Evolutionary conservation across 2,888 invertebrate species (phyloP).

Genomic region (Villa cingulata): DNA sequence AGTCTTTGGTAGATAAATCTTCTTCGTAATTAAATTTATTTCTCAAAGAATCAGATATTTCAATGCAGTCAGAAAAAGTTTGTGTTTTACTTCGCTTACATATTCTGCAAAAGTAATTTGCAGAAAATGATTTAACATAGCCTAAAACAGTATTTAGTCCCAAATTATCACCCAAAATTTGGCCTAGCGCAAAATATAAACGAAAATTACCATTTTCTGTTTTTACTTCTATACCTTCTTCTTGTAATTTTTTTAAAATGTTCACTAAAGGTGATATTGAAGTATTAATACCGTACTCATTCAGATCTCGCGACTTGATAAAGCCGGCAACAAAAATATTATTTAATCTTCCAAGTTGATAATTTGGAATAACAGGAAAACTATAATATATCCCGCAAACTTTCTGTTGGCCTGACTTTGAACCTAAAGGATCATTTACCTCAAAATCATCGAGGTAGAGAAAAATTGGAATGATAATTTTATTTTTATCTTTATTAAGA

Average conservation of each 20-base stretch:
- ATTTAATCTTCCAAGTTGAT: neutral
- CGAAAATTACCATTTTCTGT: no score
- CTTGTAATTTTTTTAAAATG: no score
- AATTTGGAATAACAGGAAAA: no score
- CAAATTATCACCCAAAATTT: conserved; percentile 13
- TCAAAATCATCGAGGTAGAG: no score
- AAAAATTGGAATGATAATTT: no score
- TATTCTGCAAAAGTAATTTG: conserved; percentile 1
- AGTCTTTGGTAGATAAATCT: neutral
- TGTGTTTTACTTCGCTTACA: neutral
- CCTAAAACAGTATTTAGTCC: conserved; percentile 13
- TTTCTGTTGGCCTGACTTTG: no score
- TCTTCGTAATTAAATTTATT: conserved; percentile 11
- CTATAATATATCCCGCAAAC: no score
- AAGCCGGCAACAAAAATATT: neutral
- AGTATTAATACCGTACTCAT: no score
- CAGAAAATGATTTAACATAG: conserved; percentile 10
- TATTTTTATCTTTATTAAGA: neutral
- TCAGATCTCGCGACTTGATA: neutral
- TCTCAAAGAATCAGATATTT: no score
- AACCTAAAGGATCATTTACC: no score
- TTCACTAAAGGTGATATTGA: no score
- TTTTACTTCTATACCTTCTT: no score
- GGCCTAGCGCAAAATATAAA: conserved; percentile 7
- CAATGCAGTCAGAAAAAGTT: neutral